Evolutionary conservation across 2,797 vertebrate genomes (phyloP), one percentile per base, ranked within the genome.

Genomic region (Sebastes kiyomatsui): DNA sequence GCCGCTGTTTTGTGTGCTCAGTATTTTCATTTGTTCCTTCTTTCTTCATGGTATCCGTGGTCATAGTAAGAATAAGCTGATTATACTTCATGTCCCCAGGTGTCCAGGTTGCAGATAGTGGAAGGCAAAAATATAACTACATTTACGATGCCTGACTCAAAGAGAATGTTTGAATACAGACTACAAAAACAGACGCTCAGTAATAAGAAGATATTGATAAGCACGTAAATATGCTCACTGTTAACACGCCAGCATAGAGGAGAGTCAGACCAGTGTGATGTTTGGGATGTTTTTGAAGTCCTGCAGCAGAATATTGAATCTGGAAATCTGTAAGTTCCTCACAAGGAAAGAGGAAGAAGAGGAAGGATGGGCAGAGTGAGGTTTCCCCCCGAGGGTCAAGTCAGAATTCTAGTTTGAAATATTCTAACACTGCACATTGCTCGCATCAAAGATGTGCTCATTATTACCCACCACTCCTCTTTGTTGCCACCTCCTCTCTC

Each of bases 371-470:
- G 38, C 59, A 72, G 73, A 68, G 73, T 30, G 70, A 75, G 75
- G 74, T 77, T 91, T 85, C 80, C 60, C 88, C 88, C 79, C 23
- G 38, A 82, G 88, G 88, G 83, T 90, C 77, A 79, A 86, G 74
- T 86, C 83, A 86, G 82, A 84, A 91, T 81, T 87, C 76, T 42
- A 79, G 77, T 70, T 85, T 80, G 81, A 92, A 90, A 90, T 90
- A 88, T 90, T 93, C 79, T 58, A 80, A 33, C 78, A 59, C 80
- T 76, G 65, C 82, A 60, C 78, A 72, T 82, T 72, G 56, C 87
- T 38, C 72, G 77, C 87, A 91, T 94, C 92, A 93, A 92, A 93
- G 82, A 83, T 75, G 6, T 71, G 77, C 86, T 93, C 89, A 79
- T 92, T 87, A 90, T 87, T 72, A 28, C 64, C 67, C 66, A 23